A percentile compares a stretch with the other conserved stretches of the same genome.
Evolutionary conservation across 1,140 invertebrate genomes (phyloP).

Genomic region (Magallana angulata): DNA sequence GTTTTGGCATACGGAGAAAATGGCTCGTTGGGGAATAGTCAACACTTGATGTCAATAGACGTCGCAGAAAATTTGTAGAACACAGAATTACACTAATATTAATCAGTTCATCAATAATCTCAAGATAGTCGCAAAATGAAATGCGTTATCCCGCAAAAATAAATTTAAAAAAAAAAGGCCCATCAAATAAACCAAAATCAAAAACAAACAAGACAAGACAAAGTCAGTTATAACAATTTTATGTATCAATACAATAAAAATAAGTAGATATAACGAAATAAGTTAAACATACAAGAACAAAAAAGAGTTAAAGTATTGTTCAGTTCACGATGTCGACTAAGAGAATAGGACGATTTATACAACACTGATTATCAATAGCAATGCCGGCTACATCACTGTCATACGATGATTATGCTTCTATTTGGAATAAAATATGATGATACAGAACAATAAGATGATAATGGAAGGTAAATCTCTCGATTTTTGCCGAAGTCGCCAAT

Average conservation of each 20-base stretch:
- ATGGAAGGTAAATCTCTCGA: background rate
- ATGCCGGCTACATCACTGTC: background rate
- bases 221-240: background rate
- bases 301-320: background rate
- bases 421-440: background rate
- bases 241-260: slow-evolving; percentile 11
- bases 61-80: too few relatives aligned
- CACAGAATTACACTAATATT: too few relatives aligned
- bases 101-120: too few relatives aligned
- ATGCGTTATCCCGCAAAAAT: too few relatives aligned
- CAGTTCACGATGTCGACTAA: background rate
- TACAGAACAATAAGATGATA: background rate
- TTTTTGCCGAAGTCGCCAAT: background rate
- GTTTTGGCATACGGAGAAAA: too few relatives aligned
- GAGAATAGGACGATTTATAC: background rate
- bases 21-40: too few relatives aligned
- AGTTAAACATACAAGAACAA: slow-evolving; percentile 1
- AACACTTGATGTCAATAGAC: too few relatives aligned
- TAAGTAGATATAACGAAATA: background rate
- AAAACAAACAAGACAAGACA: background rate
- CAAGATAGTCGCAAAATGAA: too few relatives aligned
- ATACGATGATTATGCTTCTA: background rate
- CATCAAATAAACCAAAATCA: too few relatives aligned
- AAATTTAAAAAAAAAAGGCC: too few relatives aligned
- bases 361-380: background rate